phyloP scores from a whole-genome alignment of 2,888 invertebrate genomes.

The Limnephilus rhombicus region DNA sequence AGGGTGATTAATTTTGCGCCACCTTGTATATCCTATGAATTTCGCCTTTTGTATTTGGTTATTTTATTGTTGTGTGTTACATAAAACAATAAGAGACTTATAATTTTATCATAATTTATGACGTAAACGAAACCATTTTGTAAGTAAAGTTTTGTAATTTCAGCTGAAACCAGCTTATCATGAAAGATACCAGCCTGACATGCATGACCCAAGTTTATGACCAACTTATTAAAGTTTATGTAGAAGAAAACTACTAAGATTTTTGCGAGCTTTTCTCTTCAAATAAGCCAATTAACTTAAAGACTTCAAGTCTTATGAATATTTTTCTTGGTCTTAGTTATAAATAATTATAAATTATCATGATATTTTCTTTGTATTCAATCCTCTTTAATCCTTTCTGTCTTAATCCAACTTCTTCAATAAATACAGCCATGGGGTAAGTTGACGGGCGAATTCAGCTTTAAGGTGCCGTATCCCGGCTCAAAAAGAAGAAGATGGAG shows the following conservation, averaged over 20 bases:
- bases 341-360: not conserved
- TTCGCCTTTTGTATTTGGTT: not conserved
- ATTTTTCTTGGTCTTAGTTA: not conserved
- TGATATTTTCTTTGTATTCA: not conserved
- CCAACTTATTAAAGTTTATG: not conserved
- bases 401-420: not conserved
- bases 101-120: not conserved
- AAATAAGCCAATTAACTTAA: not conserved
- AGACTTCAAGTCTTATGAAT: not conserved
- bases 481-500: too few species aligned
- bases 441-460: too few species aligned
- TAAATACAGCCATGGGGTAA: too few species aligned
- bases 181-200: not conserved
- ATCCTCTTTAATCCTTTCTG: not conserved
- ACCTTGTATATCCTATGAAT: too few species aligned
- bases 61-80: not conserved
- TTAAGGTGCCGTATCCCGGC: too few species aligned
- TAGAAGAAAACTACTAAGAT: not conserved
- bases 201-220: not conserved
- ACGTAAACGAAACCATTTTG: not conserved
- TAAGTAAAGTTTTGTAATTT: not conserved
- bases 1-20: too few species aligned
- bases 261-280: not conserved
- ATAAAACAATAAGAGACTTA: not conserved
- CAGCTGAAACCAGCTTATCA: not conserved